Percentiles rank a stretch among this genome's conserved stretches.
phyloP scores from a whole-genome alignment of 2,797 vertebrate genomes.

The Crypturellus tataupa region DNA sequence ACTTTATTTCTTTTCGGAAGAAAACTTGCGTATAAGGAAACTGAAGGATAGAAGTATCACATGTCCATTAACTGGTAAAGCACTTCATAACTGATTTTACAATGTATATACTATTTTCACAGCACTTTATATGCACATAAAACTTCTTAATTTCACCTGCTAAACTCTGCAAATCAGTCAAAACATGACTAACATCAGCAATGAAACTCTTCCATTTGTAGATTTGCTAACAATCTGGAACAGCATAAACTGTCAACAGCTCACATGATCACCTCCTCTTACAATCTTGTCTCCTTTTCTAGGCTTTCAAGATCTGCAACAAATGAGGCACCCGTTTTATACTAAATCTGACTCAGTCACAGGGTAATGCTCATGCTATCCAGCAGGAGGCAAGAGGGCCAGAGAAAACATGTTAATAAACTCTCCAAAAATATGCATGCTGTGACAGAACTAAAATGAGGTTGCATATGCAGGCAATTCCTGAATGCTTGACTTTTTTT shows the following conservation, averaged over 20 bases:
- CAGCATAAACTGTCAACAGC: slow-evolving; percentile 17
- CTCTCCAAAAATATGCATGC: slow-evolving; percentile 37
- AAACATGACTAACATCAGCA: slow-evolving; percentile 63
- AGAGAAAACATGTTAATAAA: slow-evolving; percentile 35
- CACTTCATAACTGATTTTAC: slow-evolving; percentile 67
- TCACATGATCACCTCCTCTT: slow-evolving; percentile 14
- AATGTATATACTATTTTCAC: slow-evolving; percentile 67
- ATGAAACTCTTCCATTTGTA: slow-evolving; percentile 48
- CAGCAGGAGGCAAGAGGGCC: slow-evolving; percentile 17
- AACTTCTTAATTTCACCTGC: slow-evolving; percentile 55
- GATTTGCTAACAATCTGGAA: slow-evolving; percentile 28
- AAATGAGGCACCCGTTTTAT: slow-evolving; percentile 7
- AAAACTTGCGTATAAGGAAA: slow-evolving; percentile 55
- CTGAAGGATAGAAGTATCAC: slow-evolving; percentile 59
- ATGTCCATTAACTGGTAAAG: slow-evolving; percentile 57
- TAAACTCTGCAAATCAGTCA: slow-evolving; percentile 25
- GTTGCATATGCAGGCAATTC: slow-evolving; percentile 48
- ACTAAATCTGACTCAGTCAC: slow-evolving; percentile 1
- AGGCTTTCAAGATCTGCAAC: slow-evolving; percentile 20
- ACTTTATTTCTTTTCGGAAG: slow-evolving; percentile 68
- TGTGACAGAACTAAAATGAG: slow-evolving; percentile 51
- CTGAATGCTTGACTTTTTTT: slow-evolving; percentile 21
- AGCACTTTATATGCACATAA: slow-evolving; percentile 66
- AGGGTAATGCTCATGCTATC: slow-evolving; percentile 42
- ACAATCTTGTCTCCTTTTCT: slow-evolving; percentile 17